phyloP scores from a whole-genome alignment of 2,888 invertebrate species.

The Ichneumon xanthorius region DNA sequence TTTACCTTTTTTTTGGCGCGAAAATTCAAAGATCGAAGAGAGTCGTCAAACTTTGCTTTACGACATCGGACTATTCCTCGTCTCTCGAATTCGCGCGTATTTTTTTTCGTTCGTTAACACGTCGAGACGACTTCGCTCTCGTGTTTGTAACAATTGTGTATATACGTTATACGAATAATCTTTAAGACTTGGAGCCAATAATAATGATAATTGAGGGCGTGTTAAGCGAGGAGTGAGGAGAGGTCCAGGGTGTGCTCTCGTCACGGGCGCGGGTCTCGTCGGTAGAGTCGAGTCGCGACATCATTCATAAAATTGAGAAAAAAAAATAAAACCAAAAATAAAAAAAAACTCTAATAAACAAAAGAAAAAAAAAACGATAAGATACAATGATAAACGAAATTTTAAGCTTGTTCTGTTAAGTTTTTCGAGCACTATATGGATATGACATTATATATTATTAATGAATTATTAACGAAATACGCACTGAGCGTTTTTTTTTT shows the following conservation, averaged over 20 bases:
- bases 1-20: neutral
- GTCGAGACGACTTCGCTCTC: conserved; percentile 38
- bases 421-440: conserved; percentile 74
- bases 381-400: conserved; percentile 41
- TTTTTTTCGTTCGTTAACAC: conserved; percentile 11
- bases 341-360: conserved; percentile 44
- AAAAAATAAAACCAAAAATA: conserved; percentile 15
- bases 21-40: neutral
- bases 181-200: conserved; percentile 53
- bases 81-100: neutral
- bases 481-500: conserved; percentile 25
- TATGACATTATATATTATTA: conserved; percentile 63
- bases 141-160: conserved; percentile 59
- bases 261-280: conserved; percentile 66
- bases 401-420: conserved; percentile 79
- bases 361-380: conserved; percentile 2
- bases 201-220: conserved; percentile 29
- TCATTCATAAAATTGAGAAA: conserved; percentile 29
- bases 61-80: neutral
- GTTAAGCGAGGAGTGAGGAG: conserved; percentile 1
- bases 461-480: conserved; percentile 44
- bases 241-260: conserved; percentile 46
- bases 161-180: conserved; percentile 49
- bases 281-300: conserved; percentile 43
- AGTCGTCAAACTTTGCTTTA: neutral